Evolutionary conservation across 2,888 invertebrate genomes (phyloP).

Genomic region (Physocephala rufipes): DNA sequence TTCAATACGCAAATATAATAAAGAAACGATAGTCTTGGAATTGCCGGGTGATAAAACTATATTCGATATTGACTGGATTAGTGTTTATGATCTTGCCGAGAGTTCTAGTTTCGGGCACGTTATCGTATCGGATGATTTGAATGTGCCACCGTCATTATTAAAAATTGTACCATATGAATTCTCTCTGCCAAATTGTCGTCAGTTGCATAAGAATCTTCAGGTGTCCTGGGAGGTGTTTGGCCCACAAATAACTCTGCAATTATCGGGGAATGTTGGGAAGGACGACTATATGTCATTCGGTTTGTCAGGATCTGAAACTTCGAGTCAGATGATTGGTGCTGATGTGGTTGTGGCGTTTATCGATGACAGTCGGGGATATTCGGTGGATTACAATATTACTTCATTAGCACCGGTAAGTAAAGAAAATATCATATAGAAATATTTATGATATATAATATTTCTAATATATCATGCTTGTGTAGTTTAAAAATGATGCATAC

Average conservation of each 20-base stretch:
- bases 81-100: constrained; percentile 77
- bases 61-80: constrained; percentile 85
- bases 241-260: constrained; percentile 83
- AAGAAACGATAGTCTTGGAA: constrained; percentile 77
- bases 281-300: constrained; percentile 92
- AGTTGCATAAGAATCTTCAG: constrained; percentile 84
- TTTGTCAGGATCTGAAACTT: constrained; percentile 77
- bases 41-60: constrained; percentile 85
- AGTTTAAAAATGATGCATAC: too few relatives aligned
- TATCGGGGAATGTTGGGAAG: constrained; percentile 76
- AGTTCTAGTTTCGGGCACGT: constrained; percentile 78
- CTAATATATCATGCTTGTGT: too few relatives aligned
- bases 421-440: background rate
- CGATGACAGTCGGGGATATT: constrained; percentile 77
- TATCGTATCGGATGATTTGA: constrained; percentile 80
- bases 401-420: constrained; percentile 77
- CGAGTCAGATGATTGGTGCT: constrained; percentile 83
- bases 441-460: too few relatives aligned
- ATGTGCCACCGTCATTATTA: constrained; percentile 86
- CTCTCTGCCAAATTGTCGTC: constrained; percentile 82
- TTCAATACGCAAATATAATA: constrained; percentile 76
- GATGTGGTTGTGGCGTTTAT: constrained; percentile 84
- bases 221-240: constrained; percentile 93
- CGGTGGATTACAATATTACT: constrained; percentile 86
- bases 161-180: constrained; percentile 73